Conservation (phyloP, 1,140 invertebrate species). For the Eriocheir sinensis region DNA sequence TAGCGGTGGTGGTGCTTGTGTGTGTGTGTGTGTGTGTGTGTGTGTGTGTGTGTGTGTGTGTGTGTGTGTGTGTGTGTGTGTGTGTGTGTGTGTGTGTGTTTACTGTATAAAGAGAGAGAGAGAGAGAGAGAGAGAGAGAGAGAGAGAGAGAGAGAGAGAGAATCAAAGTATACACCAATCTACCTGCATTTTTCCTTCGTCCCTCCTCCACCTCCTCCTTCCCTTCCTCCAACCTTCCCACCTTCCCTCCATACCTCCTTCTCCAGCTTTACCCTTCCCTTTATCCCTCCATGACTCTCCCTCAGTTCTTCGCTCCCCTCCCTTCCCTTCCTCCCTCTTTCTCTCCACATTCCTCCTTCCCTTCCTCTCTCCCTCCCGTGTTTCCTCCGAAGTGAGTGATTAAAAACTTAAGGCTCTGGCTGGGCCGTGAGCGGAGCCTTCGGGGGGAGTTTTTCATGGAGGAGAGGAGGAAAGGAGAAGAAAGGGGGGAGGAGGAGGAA, state of each 20-base stretch:
- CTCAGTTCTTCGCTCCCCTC: too few relatives aligned
- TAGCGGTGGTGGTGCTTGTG: too few relatives aligned
- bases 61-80: too few relatives aligned
- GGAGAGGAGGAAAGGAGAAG: neutral
- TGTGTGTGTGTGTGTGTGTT: too few relatives aligned
- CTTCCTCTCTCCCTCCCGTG: neutral
- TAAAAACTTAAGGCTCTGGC: conserved; percentile 3
- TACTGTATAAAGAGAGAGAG: neutral
- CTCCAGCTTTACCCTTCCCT: neutral
- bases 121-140: conserved; percentile 13
- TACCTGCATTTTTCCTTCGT: neutral
- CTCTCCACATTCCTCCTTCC: too few relatives aligned
- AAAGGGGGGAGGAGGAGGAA: neutral
- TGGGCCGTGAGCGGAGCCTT: neutral
- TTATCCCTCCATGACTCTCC: too few relatives aligned
- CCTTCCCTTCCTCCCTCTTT: too few relatives aligned
- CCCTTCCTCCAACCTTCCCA: too few relatives aligned
- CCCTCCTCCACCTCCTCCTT: too few relatives aligned
- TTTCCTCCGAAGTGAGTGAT: neutral
- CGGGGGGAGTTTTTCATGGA: neutral
- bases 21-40: too few relatives aligned
- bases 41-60: too few relatives aligned
- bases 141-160: conserved; percentile 22
- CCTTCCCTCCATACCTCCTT: neutral
- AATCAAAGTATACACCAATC: neutral